Base-by-base conservation (phyloP, 2,797 vertebrate genomes). In the Coreius guichenoti region DNA sequence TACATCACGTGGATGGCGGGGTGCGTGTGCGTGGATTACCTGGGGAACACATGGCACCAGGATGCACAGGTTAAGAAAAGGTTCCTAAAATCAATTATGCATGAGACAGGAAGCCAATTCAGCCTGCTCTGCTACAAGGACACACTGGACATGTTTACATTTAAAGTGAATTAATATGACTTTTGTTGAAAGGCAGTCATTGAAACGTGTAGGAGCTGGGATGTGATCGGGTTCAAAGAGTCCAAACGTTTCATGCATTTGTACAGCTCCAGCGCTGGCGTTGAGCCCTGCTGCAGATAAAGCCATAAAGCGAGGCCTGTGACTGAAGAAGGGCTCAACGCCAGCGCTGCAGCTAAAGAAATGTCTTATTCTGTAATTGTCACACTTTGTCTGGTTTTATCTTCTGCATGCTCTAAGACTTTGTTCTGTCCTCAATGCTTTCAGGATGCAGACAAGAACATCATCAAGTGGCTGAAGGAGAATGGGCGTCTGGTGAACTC, bases 381-480 rank as follows among this genome's bases (percentile, higher is more conserved):
- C 43, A 23, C 58, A 43, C 54, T 17, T n/a, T 63, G 29, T 33
- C 72, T 23, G 75, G 21, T 78, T 80, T 23, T 31, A 70, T 78
- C 43, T 36, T 1, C 47, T 31, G 49, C 31, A 68, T 9, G 43
- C 23, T 76, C 11, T n/a, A 5, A 77, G 74, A 68, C n/a, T 23
- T 84, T 31, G 21, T 70, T 81, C 31, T 47, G 21, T n/a, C 63
- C 77, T 80, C 36, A 3, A 39, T 70, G 58, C 17, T 69, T 90
- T 79, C 74, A 99, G 98, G 98, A 99, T 88, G 97, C 98, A 56
- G 98, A 99, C 92, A 99, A 98, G 92, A 94, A 96, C 90, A 98
- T 99, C 88, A 98, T 99, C 88, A 97, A 95, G 89, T 91, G 88
- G 77, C 93, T 99, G 92, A 99, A 98, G 91, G 98, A 99, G 90